These are phyloP conservation scores for Chouioia cunea DNA, from an alignment of 2,888 invertebrate species.

Conservation along the genomic window DNA sequence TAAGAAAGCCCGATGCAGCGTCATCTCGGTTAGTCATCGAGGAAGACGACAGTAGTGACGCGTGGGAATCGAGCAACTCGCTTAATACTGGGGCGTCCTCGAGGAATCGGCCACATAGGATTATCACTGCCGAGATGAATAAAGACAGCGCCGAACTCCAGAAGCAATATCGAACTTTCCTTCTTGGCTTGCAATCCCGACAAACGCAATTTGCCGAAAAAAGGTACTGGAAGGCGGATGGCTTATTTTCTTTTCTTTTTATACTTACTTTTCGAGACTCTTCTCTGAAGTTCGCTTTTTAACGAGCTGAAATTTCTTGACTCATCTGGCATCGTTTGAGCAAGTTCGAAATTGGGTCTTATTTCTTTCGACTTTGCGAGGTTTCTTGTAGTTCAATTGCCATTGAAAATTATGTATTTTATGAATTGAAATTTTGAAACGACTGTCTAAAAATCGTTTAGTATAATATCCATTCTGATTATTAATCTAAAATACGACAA, in stretches of 20 bases:
- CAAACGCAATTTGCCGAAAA: slow-evolving; percentile 38
- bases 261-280: background rate
- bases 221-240: slow-evolving; percentile 7
- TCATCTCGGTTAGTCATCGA: background rate
- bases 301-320: slow-evolving; percentile 8
- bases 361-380: background rate
- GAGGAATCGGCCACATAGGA: slow-evolving; percentile 5
- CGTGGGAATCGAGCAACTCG: background rate
- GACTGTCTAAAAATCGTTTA: no score
- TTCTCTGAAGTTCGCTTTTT: slow-evolving; percentile 12
- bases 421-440: no score
- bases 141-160: slow-evolving; percentile 22
- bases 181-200: slow-evolving; percentile 4
- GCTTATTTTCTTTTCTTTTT: background rate
- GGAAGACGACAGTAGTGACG: background rate
- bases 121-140: slow-evolving; percentile 18
- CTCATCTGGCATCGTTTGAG: slow-evolving; percentile 33
- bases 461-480: no score
- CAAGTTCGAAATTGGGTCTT: slow-evolving; percentile 20
- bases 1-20: background rate
- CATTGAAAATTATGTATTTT: no score
- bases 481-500: no score
- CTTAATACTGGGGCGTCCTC: slow-evolving; percentile 12
- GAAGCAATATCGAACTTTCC: slow-evolving; percentile 42
- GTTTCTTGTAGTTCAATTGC: no score